phyloP scores from a whole-genome alignment of 2,113 vertebrate species.

The Gadus macrocephalus region DNA sequence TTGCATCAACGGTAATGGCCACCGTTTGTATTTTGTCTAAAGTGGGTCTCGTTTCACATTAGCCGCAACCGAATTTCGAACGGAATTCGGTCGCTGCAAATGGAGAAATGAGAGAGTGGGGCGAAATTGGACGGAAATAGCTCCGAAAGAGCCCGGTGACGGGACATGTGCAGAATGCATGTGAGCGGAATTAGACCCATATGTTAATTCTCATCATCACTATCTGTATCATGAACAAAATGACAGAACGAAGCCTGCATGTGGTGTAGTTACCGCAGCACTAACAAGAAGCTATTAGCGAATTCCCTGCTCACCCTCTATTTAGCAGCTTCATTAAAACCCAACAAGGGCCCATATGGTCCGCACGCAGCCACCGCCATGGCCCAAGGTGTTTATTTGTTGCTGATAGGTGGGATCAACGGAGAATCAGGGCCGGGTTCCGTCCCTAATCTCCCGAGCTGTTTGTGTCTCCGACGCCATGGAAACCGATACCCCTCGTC shows the following conservation, averaged over 20 bases:
- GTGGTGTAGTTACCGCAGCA: constrained; percentile 49
- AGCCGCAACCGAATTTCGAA: too few relatives aligned
- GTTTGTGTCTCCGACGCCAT: constrained; percentile 73
- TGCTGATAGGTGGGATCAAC: constrained; percentile 68
- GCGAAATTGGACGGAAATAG: constrained; percentile 11
- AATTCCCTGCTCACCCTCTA: constrained; percentile 55
- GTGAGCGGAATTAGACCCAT: constrained; percentile 45
- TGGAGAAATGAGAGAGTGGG: background rate
- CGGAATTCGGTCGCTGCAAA: too few relatives aligned
- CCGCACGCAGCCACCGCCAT: constrained; percentile 32
- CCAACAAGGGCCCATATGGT: constrained; percentile 53
- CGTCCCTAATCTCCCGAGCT: constrained; percentile 64
- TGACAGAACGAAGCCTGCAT: constrained; percentile 40
- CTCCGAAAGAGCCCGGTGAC: constrained; percentile 15
- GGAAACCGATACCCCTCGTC: constrained; percentile 71
- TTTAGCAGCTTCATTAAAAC: constrained; percentile 66
- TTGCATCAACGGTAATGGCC: too few relatives aligned
- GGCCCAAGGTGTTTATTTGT: constrained; percentile 72
- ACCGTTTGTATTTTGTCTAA: too few relatives aligned
- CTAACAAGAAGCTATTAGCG: constrained; percentile 59
- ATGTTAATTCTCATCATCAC: constrained; percentile 46
- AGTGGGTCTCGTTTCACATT: too few relatives aligned
- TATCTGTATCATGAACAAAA: constrained; percentile 43
- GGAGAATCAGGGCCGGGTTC: constrained; percentile 59
- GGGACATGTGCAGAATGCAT: constrained; percentile 12